A percentile compares a stretch with the other conserved stretches of the same genome.
phyloP scores from a whole-genome alignment of 2,888 invertebrate species.

The Plagiodera versicolora region DNA sequence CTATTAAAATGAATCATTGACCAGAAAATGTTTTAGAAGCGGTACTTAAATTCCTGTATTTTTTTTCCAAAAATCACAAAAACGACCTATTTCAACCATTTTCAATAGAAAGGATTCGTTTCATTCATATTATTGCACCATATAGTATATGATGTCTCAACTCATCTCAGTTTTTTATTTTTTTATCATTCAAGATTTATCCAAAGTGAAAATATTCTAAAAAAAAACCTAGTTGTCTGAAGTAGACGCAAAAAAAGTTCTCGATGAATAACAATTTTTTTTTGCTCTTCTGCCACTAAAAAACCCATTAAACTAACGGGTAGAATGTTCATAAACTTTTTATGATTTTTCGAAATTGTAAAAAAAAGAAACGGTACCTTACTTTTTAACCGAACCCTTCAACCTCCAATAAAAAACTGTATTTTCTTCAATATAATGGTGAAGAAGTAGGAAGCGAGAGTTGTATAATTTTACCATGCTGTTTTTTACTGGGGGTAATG shows the following conservation, averaged over 20 bases:
- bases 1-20: too few species aligned
- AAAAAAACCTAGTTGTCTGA: too few species aligned
- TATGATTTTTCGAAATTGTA: neutral
- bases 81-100: too few species aligned
- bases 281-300: neutral
- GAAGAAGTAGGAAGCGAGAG: conserved; percentile 1
- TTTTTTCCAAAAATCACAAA: too few species aligned
- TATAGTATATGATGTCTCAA: too few species aligned
- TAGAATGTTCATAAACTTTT: neutral
- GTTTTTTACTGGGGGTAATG: neutral
- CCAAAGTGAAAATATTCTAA: too few species aligned
- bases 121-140: too few species aligned
- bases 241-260: neutral
- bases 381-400: conserved; percentile 9
- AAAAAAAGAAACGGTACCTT: conserved; percentile 18
- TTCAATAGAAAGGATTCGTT: too few species aligned
- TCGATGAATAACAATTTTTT: neutral
- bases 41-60: too few species aligned
- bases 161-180: too few species aligned
- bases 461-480: conserved; percentile 17
- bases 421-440: conserved; percentile 9
- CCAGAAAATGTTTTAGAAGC: too few species aligned
- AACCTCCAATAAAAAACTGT: conserved; percentile 14
- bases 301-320: conserved; percentile 3
- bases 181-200: too few species aligned